These are phyloP conservation scores for Criorhina ranunculi DNA, from an alignment of 2,888 invertebrate genomes.

Conservation along the genomic window DNA sequence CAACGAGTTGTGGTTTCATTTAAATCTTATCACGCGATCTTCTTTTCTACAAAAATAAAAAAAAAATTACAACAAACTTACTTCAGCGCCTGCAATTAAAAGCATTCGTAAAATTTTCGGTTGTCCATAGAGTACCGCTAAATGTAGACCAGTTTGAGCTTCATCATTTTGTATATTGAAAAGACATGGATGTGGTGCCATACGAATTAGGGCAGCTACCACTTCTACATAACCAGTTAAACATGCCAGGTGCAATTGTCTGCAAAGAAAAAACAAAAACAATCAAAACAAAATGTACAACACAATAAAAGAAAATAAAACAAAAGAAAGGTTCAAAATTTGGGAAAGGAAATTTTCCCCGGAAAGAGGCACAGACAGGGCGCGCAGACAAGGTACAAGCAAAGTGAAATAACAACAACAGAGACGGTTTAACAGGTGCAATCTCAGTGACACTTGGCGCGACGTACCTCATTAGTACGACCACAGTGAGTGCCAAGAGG, in stretches of 20 bases:
- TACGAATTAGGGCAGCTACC: slow-evolving; percentile 89
- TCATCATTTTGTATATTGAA: slow-evolving; percentile 93
- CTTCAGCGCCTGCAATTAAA: slow-evolving; percentile 91
- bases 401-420: slow-evolving; percentile 2
- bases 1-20: too few species aligned
- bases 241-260: slow-evolving; percentile 94
- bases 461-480: slow-evolving; percentile 22
- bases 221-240: slow-evolving; percentile 90
- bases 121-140: slow-evolving; percentile 92
- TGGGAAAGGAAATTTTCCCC: slow-evolving; percentile 34
- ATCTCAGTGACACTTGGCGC: slow-evolving; percentile 25
- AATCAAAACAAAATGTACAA: slow-evolving; percentile 22
- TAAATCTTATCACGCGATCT: too few species aligned
- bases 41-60: too few species aligned
- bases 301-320: slow-evolving; percentile 20
- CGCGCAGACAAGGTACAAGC: slow-evolving; percentile 29
- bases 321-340: slow-evolving; percentile 13
- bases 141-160: slow-evolving; percentile 93
- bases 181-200: slow-evolving; percentile 91
- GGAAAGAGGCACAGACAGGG: slow-evolving; percentile 30
- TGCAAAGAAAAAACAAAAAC: slow-evolving; percentile 84
- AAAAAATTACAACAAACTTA: slow-evolving; percentile 77
- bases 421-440: slow-evolving; percentile 60
- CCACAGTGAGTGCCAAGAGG: slow-evolving; percentile 38
- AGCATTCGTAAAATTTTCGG: slow-evolving; percentile 90